phyloP scores from a whole-genome alignment of 1,140 invertebrate species.

The Neoseiulus cucumeris region DNA sequence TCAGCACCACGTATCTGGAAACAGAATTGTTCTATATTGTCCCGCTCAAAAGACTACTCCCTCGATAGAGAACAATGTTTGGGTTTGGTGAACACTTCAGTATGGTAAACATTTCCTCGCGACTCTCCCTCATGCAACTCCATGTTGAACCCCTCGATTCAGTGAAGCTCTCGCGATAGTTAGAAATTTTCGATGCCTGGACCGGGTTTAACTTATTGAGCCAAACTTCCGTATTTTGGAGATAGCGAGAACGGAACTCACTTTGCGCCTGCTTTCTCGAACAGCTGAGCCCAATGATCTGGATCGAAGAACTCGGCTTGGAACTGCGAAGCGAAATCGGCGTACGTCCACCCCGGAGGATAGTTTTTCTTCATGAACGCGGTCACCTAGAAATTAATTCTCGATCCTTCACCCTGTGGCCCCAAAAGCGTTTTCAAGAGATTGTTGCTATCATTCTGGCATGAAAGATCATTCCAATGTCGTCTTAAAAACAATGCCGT shows the following conservation, averaged over 20 bases:
- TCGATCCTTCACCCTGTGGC: no score
- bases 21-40: neutral
- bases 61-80: no score
- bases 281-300: conserved; percentile 27
- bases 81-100: no score
- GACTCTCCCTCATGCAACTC: no score
- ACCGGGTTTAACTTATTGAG: no score
- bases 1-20: conserved; percentile 60
- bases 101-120: neutral
- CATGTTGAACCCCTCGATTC: no score
- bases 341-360: conserved; percentile 28
- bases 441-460: conserved; percentile 17
- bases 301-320: conserved; percentile 29
- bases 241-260: conserved; percentile 12
- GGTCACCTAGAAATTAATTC: conserved; percentile 15
- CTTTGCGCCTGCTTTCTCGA: conserved; percentile 20
- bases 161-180: no score
- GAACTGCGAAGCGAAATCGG: conserved; percentile 30
- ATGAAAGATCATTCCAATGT: conserved; percentile 12
- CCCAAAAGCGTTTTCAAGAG: conserved; percentile 14
- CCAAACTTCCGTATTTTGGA: no score
- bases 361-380: conserved; percentile 30
- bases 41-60: no score
- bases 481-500: conserved; percentile 7
- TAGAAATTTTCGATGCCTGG: no score